A percentile compares a stretch with the other conserved stretches of the same genome.
Conservation (phyloP, 2,113 vertebrate genomes). For the Corapipo altera region DNA sequence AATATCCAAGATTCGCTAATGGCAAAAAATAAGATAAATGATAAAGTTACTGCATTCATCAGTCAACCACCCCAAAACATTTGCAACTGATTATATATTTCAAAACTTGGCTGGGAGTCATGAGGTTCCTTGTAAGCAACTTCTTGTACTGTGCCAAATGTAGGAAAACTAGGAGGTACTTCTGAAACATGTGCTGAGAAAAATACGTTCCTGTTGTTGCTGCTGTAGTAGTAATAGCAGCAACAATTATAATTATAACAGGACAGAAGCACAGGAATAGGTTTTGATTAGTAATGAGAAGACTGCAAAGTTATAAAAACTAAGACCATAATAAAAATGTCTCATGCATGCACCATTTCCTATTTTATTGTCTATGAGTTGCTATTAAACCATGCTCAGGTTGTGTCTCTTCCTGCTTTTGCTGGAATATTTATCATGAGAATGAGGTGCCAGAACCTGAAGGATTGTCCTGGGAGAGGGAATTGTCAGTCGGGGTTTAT, state of each 20-base stretch:
- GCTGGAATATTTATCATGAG: constrained; percentile 26
- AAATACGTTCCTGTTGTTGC: not conserved
- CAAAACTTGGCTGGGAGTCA: constrained; percentile 45
- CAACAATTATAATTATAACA: not conserved
- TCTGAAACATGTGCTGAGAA: constrained; percentile 13
- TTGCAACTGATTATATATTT: constrained; percentile 74
- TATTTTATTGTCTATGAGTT: constrained; percentile 21
- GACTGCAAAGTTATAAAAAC: not conserved
- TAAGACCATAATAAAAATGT: not conserved
- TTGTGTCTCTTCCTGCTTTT: constrained; percentile 28
- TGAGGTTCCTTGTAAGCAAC: constrained; percentile 41
- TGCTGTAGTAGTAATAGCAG: not conserved
- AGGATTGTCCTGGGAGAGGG: constrained; percentile 1
- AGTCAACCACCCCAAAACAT: constrained; percentile 73
- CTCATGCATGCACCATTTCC: not conserved
- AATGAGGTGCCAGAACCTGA: constrained; percentile 45
- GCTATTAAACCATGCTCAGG: not conserved
- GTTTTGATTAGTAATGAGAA: not conserved
- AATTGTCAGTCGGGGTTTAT: not conserved
- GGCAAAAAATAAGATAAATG: constrained; percentile 60
- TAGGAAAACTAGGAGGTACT: constrained; percentile 28
- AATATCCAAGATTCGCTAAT: constrained; percentile 45
- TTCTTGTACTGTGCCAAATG: constrained; percentile 21
- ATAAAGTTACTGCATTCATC: constrained; percentile 65
- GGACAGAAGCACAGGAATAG: not conserved